Evolutionary conservation across 2,113 vertebrate genomes (phyloP), one percentile per base, ranked within the genome.

Genomic region (Etia nguti): DNA sequence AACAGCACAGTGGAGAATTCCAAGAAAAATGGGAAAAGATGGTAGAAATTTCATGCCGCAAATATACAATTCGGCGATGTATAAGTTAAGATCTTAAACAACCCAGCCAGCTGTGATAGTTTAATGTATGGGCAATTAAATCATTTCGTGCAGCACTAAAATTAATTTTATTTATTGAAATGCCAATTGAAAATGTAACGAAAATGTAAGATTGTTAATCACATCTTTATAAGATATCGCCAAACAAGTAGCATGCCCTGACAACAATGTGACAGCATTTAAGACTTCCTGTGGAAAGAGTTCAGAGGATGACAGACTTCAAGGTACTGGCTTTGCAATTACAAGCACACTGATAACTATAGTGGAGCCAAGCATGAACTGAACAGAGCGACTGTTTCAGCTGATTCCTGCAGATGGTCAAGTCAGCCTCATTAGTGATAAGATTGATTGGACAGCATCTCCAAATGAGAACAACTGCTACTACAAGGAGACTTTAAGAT

Each of bases 401-500:
- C 75, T 2, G 52, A 86, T 59, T 86, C 54, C 41, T 52, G 80
- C 77, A 84, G 79, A 85, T 79, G 77, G 80, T 59, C 48, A 68
- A 68, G 77, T 82, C 57, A 55, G 22, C 31, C 38, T 80, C 84
- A 83, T 89, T 86, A 87, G 24, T 22, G 73, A 77, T 7, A 31
- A 84, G 36, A 62, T 6, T 80, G 54, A 81, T 80, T 86, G 4
- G 34, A 11, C 62, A 48, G 59, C 22, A 22, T 70, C 75, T 52
- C 56, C 38, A 81, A 82, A 75, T 60, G 73, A 87, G 59, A 48
- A 65, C 20, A 36, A 81, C 29, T 34, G 26, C 36, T 26, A 9
- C 41, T 60, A 10, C 12, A 50, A 59, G 18, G 48, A 88, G 34
- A 48, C 36, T 31, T 81, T 38, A 15, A 56, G 20, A 22, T 60